A percentile compares a stretch with the other conserved stretches of the same genome.
phyloP scores from a whole-genome alignment of 2,797 vertebrate species.

The Pangasius djambal region DNA sequence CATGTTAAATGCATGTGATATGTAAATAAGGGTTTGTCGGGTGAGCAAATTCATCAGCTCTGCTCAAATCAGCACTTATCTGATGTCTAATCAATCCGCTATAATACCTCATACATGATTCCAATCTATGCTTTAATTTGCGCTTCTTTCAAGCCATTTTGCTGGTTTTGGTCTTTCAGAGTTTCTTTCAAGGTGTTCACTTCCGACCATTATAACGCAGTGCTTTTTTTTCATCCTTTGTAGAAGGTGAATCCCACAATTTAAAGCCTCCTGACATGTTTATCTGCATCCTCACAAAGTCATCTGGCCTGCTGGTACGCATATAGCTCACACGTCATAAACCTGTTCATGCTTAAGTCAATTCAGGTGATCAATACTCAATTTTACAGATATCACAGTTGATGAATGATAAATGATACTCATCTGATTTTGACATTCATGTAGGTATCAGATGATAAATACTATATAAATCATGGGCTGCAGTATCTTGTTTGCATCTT shows the following conservation, averaged over 20 bases:
- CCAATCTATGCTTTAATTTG: not conserved
- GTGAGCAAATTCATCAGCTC: not conserved
- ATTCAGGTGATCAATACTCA: not conserved
- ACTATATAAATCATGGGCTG: not conserved
- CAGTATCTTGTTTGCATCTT: not conserved
- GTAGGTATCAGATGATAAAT: not conserved
- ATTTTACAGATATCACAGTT: not conserved
- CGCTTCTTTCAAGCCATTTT: not conserved
- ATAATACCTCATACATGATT: not conserved
- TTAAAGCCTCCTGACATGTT: not conserved
- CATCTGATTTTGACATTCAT: not conserved
- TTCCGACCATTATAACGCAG: not conserved
- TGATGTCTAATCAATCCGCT: not conserved
- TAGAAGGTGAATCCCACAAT: not conserved
- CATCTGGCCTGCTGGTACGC: not conserved
- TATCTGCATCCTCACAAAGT: slow-evolving; percentile 13
- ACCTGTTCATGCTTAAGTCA: not conserved
- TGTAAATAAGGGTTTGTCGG: not conserved
- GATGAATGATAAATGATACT: not conserved
- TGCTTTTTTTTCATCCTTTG: not conserved
- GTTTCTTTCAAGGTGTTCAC: not conserved
- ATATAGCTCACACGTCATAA: not conserved
- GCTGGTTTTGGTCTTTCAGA: not conserved
- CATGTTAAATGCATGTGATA: not conserved
- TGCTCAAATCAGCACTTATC: not conserved